A percentile compares a stretch with the other conserved stretches of the same genome.
phyloP scores from a whole-genome alignment of 2,113 vertebrate genomes.

The Naja naja region DNA sequence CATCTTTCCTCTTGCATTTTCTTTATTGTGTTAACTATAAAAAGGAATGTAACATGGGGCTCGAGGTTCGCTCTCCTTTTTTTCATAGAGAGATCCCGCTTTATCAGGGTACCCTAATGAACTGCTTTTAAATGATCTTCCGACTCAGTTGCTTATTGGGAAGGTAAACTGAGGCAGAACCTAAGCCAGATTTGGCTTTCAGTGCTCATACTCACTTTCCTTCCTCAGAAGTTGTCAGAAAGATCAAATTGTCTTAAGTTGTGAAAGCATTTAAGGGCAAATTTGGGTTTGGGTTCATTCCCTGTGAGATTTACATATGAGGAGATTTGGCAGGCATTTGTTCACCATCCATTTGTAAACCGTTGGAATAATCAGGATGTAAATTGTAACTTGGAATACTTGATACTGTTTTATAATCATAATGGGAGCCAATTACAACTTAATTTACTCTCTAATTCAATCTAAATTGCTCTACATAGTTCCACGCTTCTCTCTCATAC shows the following conservation, averaged over 20 bases:
- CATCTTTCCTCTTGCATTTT: too few relatives aligned
- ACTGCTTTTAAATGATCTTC: too few relatives aligned
- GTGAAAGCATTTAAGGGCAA: neutral
- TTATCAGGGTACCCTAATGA: too few relatives aligned
- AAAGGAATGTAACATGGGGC: too few relatives aligned
- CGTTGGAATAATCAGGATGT: conserved; percentile 15
- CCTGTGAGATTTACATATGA: neutral
- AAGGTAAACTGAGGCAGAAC: too few relatives aligned
- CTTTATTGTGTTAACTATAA: too few relatives aligned
- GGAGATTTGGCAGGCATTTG: neutral
- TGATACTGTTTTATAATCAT: conserved; percentile 15
- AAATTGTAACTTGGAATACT: conserved; percentile 23
- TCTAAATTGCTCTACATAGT: neutral
- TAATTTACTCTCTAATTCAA: conserved; percentile 17
- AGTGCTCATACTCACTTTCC: neutral
- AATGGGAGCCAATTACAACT: conserved; percentile 21
- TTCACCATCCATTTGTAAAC: conserved; percentile 4
- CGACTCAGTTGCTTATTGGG: too few relatives aligned
- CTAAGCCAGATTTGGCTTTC: too few relatives aligned
- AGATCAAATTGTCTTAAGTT: neutral
- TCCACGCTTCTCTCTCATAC: neutral
- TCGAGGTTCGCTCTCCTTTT: too few relatives aligned
- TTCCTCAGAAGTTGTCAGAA: neutral
- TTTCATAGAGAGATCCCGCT: too few relatives aligned
- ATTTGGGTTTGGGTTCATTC: neutral